Evolutionary conservation across 2,888 invertebrate species (phyloP), one percentile per base, ranked within the genome.

Genomic region (Arge pagana): DNA sequence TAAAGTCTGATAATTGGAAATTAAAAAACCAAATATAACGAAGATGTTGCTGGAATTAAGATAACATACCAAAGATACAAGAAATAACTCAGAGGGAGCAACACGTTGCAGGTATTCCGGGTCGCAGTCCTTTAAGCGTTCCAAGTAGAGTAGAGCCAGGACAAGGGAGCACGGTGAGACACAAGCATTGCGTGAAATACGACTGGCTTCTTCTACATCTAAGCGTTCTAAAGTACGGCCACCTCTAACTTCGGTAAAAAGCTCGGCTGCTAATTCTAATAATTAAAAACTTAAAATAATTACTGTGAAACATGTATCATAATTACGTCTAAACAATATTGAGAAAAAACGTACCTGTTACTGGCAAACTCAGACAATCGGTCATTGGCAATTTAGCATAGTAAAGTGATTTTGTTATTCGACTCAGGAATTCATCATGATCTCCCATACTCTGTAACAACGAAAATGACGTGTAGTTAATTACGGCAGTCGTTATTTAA

Each of bases 111-210:
- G 82, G 78, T 95, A 96, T 61, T 88, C 86, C 1, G 91, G 89
- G 80, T 93, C 90, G 65, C 83, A 82, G 55, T 82, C 81, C 73
- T 90, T 88, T 49, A 98, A 83, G 59, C 96, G 85, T 79, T 97
- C 96, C 65, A 97, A 82, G 78, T 98, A 98, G 36, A 97, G 83
- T 69, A 98, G 81, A 21, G 97, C 96, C 67, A 97, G 83, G 63
- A 97, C 90, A 49, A 98, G 83, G 10, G 96, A 92, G 74, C 94
- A 94, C 0, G 97, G 96, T 6, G 94, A 92, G 59, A 93, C 88
- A 75, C 89, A 90, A 4, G 94, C 90, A 66, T 87, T 85, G 68
- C 89, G 83, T 50, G 85, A 87, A 58, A 92, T 84, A 68, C 83
- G 82, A 39, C 90, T 88, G 57, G 91, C 90, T 64, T 87, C 86